Evolutionary conservation across 1,140 invertebrate genomes (phyloP), one percentile per base, ranked within the genome.

Genomic region (Apocrypta bakeri): DNA sequence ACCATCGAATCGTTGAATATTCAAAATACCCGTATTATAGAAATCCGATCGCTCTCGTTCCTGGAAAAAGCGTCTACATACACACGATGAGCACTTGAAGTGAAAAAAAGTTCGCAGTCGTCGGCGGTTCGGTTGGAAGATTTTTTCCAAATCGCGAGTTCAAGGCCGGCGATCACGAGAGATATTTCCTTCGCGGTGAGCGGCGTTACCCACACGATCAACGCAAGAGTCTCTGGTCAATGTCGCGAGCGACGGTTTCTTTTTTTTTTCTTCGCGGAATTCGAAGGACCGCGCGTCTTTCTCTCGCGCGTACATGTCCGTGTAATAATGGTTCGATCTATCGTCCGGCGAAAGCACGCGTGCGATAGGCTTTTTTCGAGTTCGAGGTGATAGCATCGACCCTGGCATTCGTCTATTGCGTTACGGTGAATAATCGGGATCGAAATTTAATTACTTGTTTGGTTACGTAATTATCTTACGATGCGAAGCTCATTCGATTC

Each of bases 181-280:
- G 56, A 76, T 76, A 40, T 77, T 66, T n/a, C n/a, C n/a, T n/a
- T 24, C 75, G 61, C 14, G 56, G 63, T 77, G 75, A 77, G 12
- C 8, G 64, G 66, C 61, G 29, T 25, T 56, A 17, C 48, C 48
- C 48, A 7, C 48, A 7, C 17, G 48, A 56, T 17, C 48, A 17
- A 6, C 14, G 42, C 42, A 56, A 84, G 85, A 86, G 82, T 82
- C 79, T 78, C 71, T 85, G 79, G 69, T 77, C 78, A 72, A 79
- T 84, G 37, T 42, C 42, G 64, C 33, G 6, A 33, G 29, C 33
- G 27, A 31, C 72, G 81, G 66, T 69, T 79, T 68, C 64, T 14
- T 9, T 42, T 40, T 66, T 68, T n/a, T 69, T 25, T n/a, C 21
- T 27, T 40, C 75, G 27, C 61, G 66, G 25, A 71, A 79, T 79